Percentiles rank a stretch among this genome's conserved stretches.
Evolutionary conservation across 2,888 invertebrate genomes (phyloP).

Genomic region (Lithophane leautieri): DNA sequence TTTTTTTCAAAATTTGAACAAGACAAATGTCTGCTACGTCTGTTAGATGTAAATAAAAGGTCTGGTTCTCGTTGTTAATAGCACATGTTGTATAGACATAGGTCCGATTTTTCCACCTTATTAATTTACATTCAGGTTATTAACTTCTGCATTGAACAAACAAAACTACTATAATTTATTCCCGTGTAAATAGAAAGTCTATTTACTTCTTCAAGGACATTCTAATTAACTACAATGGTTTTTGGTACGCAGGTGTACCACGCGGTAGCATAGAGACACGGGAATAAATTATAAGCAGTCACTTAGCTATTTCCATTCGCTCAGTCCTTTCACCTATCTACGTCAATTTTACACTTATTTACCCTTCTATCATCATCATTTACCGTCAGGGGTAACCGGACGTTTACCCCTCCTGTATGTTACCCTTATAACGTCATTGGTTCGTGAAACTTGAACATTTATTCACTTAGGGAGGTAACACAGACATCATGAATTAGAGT

Average conservation of each 20-base stretch:
- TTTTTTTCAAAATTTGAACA: too few species aligned
- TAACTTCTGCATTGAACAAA: constrained; percentile 5
- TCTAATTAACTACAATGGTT: too few species aligned
- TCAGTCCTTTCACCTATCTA: constrained; percentile 8
- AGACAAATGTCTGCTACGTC: too few species aligned
- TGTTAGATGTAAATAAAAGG: too few species aligned
- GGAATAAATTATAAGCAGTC: too few species aligned
- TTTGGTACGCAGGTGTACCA: too few species aligned
- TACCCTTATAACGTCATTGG: neutral
- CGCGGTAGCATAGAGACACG: too few species aligned
- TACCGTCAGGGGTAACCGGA: neutral
- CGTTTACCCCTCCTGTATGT: constrained; percentile 10
- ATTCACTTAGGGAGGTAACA: constrained; percentile 2
- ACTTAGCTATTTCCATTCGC: neutral
- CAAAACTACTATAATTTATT: constrained; percentile 5
- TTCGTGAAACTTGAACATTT: constrained; percentile 9
- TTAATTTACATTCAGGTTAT: neutral
- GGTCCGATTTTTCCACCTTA: neutral
- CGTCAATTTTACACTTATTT: neutral
- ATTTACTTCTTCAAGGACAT: too few species aligned
- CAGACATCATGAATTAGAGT: neutral
- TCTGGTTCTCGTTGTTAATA: neutral
- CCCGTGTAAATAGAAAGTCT: neutral
- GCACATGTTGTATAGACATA: too few species aligned
- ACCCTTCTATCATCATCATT: too few species aligned